Evolutionary conservation across 2,797 vertebrate genomes (phyloP).

Genomic region (Microchirus variegatus): DNA sequence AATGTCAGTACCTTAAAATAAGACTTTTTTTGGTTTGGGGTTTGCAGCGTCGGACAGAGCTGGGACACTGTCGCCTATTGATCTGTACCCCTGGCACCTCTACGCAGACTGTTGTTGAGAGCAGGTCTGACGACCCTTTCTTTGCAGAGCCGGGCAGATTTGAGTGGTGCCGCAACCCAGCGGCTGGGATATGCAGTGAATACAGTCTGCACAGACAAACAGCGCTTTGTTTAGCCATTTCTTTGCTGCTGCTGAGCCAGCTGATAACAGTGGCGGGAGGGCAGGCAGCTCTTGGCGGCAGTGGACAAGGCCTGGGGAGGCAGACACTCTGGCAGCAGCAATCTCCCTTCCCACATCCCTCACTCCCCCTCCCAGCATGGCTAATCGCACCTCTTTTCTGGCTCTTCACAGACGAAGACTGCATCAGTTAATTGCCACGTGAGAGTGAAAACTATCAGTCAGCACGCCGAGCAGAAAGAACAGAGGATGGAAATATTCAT

Average conservation of each 20-base stretch:
- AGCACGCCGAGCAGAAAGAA: slow-evolving; percentile 39
- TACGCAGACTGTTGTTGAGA: slow-evolving; percentile 78
- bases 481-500: slow-evolving; percentile 29
- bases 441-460: slow-evolving; percentile 72
- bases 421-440: slow-evolving; percentile 73
- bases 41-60: slow-evolving; percentile 46
- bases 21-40: slow-evolving; percentile 31
- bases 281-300: slow-evolving; percentile 83
- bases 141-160: slow-evolving; percentile 79
- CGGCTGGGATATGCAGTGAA: slow-evolving; percentile 85
- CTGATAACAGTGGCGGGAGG: slow-evolving; percentile 86
- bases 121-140: slow-evolving; percentile 70
- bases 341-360: slow-evolving; percentile 72
- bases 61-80: slow-evolving; percentile 61
- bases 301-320: slow-evolving; percentile 85
- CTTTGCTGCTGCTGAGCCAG: slow-evolving; percentile 86
- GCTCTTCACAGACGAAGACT: slow-evolving; percentile 80
- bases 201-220: slow-evolving; percentile 89
- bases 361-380: slow-evolving; percentile 50
- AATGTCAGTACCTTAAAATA: slow-evolving; percentile 10
- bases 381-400: slow-evolving; percentile 78
- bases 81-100: slow-evolving; percentile 67
- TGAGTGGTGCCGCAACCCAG: slow-evolving; percentile 87
- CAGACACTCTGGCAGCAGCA: slow-evolving; percentile 92
- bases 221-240: slow-evolving; percentile 87